phyloP scores from a whole-genome alignment of 2,888 invertebrate species.

The Theretra japonica region DNA sequence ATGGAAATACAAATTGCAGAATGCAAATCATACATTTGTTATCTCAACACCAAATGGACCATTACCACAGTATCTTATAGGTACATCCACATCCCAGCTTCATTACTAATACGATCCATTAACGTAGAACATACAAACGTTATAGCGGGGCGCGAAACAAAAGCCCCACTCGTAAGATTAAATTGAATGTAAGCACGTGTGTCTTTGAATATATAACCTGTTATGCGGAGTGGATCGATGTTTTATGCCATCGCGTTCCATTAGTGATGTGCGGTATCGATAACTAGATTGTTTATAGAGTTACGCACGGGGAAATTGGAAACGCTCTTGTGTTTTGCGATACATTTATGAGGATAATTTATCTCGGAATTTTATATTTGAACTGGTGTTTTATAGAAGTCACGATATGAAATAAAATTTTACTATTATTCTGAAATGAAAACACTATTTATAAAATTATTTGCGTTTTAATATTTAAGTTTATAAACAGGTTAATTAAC shows the following conservation, averaged over 20 bases:
- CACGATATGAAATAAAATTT: no score
- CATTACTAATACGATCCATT: background rate
- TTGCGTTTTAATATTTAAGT: no score
- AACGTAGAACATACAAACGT: background rate
- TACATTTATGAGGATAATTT: no score
- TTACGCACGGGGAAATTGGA: background rate
- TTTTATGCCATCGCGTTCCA: background rate
- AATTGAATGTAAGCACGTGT: slow-evolving; percentile 23
- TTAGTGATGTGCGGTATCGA: background rate
- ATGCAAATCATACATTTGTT: background rate
- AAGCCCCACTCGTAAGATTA: slow-evolving; percentile 19
- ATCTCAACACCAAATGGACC: background rate
- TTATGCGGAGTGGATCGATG: slow-evolving; percentile 14
- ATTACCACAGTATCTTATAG: no score
- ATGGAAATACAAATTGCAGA: background rate
- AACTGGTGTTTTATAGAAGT: no score
- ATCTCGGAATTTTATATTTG: no score
- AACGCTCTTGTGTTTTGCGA: background rate
- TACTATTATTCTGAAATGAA: no score
- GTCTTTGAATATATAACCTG: slow-evolving; percentile 19
- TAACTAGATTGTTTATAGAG: background rate
- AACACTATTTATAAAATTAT: no score
- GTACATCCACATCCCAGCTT: background rate
- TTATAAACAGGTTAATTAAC: no score
- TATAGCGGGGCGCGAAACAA: background rate